Percentiles rank a stretch among this genome's conserved stretches.
Evolutionary conservation across 2,113 vertebrate species (phyloP).

Genomic region (Alosa alosa): DNA sequence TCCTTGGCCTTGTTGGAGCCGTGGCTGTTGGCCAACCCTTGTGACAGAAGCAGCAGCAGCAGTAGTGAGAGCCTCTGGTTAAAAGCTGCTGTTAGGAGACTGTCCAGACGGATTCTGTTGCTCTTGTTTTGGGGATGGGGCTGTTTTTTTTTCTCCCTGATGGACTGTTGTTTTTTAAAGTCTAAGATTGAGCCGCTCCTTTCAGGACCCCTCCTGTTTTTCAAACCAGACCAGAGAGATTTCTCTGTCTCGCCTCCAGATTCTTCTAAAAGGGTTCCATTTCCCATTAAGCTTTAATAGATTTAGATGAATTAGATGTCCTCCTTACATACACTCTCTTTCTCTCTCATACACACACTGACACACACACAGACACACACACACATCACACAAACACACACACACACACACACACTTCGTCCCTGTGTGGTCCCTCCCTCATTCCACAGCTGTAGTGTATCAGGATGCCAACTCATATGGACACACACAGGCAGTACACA

Average conservation of each 20-base stretch:
- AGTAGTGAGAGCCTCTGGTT: no score
- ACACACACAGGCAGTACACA: not conserved
- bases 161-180: not conserved
- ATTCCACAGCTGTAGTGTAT: not conserved
- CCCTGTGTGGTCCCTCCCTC: conserved; percentile 1
- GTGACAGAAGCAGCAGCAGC: no score
- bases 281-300: not conserved
- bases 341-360: not conserved
- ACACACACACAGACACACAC: conserved; percentile 25
- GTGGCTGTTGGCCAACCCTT: no score
- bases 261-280: not conserved
- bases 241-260: not conserved
- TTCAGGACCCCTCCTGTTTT: not conserved
- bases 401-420: not conserved
- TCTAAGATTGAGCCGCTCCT: not conserved
- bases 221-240: not conserved
- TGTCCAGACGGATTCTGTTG: no score
- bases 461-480: not conserved
- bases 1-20: no score
- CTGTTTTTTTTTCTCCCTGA: not conserved
- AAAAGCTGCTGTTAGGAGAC: not conserved
- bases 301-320: not conserved
- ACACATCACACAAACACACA: conserved; percentile 14
- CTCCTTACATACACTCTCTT: not conserved
- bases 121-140: not conserved